These are phyloP conservation scores for Phocides pigmalion DNA, from an alignment of 1,140 invertebrate genomes.

Conservation along the genomic window DNA sequence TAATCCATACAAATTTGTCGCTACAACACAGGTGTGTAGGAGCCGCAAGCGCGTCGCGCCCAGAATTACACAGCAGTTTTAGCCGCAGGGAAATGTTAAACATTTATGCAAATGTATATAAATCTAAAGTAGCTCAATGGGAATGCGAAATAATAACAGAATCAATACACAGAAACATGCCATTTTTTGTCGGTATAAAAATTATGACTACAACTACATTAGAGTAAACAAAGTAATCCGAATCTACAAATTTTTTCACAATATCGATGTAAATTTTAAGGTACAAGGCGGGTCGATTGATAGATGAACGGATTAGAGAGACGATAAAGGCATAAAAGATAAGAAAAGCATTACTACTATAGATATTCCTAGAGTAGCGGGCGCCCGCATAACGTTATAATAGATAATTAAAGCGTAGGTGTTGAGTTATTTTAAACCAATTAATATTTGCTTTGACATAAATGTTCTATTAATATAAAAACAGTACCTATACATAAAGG, in stretches of 20 bases:
- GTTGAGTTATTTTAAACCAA: background rate
- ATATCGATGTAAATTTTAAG: background rate
- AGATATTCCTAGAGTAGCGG: background rate
- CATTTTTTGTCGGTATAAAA: too few species aligned
- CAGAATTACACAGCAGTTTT: too few species aligned
- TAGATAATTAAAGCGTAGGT: constrained; percentile 4
- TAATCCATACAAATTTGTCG: too few species aligned
- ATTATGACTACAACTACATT: too few species aligned
- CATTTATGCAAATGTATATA: too few species aligned
- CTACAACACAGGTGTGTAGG: too few species aligned
- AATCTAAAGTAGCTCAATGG: too few species aligned
- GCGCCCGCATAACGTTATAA: constrained; percentile 1
- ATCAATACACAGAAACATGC: too few species aligned
- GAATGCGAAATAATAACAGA: too few species aligned
- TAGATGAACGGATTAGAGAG: constrained; percentile 11
- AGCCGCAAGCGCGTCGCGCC: too few species aligned
- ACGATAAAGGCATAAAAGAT: constrained; percentile 10
- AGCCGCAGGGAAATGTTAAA: too few species aligned
- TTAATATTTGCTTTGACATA: background rate
- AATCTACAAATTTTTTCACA: background rate
- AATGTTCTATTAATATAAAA: background rate
- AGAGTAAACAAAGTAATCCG: too few species aligned
- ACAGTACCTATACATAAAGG: constrained; percentile 12
- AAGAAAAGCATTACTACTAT: background rate
- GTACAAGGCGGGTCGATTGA: constrained; percentile 11